Evolutionary conservation across 2,888 invertebrate genomes (phyloP), one percentile per base, ranked within the genome.

Genomic region (Thysanoteuthis rhombus): DNA sequence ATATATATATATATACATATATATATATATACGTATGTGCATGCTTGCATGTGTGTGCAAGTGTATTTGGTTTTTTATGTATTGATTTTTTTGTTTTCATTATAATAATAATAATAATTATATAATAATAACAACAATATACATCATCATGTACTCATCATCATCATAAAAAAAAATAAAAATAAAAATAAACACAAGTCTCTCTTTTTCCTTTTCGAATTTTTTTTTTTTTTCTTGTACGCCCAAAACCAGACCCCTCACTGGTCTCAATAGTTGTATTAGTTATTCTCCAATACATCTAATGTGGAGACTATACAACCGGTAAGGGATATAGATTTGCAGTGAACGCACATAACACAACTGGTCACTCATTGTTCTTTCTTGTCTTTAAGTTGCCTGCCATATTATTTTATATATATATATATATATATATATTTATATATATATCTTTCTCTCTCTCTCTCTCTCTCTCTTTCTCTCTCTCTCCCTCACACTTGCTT

Each of bases 121-220:
- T 75, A 75, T 75, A 75, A 75, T 75, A 75, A 75, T 75, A 75
- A 75, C 75, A 75, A 75, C 75, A 75, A 75, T 75, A 75, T 75
- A n/a, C 36, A 58, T 58, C 28, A 58, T 58, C 58, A 58, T 58
- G n/a, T n/a, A n/a, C n/a, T n/a, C 32, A 58, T 75, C 75, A 75
- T 75, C n/a, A 75, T 32, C n/a, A 75, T n/a, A 75, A 75, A 75
- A 75, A n/a, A 75, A 75, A 75, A 75, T n/a, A 12, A n/a, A 75
- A 75, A 75, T 75, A 75, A 75, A 75, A 75, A 75, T 75, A 75
- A 75, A 75, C 75, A 75, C 75, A 75, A 75, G 75, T 75, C 75
- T 75, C 75, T 75, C 19, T 75, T 10, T 75, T n/a, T 75, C 5
- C 22, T 52, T 52, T 52, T 25, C 22, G 5, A 52, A 52, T 22